Conservation (phyloP, 2,113 vertebrate species). For the Hippocampus comes region DNA sequence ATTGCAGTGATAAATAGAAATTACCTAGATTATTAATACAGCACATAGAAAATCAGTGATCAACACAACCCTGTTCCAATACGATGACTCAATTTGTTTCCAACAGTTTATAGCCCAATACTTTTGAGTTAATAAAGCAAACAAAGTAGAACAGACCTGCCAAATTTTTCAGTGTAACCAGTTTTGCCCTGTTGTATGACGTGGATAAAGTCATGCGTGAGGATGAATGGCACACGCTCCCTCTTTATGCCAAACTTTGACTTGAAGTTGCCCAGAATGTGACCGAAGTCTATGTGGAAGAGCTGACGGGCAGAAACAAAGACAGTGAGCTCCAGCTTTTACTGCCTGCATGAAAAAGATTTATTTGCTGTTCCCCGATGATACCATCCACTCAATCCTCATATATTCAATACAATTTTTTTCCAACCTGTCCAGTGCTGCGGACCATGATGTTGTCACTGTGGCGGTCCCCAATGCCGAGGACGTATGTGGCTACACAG, state of each 20-base stretch:
- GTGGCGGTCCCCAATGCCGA: slow-evolving; percentile 96
- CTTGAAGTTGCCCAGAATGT: slow-evolving; percentile 98
- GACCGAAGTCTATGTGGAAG: slow-evolving; percentile 98
- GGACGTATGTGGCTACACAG: slow-evolving; percentile 98
- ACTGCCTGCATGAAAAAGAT: not conserved
- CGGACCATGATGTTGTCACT: slow-evolving; percentile 99
- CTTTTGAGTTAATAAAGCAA: not conserved
- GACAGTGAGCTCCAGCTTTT: not conserved
- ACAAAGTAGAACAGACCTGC: slow-evolving; percentile 75
- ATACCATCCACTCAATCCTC: not conserved
- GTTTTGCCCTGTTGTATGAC: slow-evolving; percentile 99
- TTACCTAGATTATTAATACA: not conserved
- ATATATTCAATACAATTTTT: not conserved
- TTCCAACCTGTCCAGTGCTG: slow-evolving; percentile 91
- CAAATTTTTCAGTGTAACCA: slow-evolving; percentile 95
- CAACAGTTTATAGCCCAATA: not conserved
- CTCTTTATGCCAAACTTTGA: slow-evolving; percentile 99
- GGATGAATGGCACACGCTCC: slow-evolving; percentile 97
- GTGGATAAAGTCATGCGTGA: slow-evolving; percentile 98
- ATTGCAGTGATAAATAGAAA: slow-evolving; percentile 8
- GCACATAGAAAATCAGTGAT: not conserved
- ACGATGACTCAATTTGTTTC: not conserved
- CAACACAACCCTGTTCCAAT: not conserved
- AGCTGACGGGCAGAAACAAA: slow-evolving; percentile 71
- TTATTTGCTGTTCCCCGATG: not conserved